Evolutionary conservation across 2,888 invertebrate genomes (phyloP).

Genomic region (Diogma glabrata): DNA sequence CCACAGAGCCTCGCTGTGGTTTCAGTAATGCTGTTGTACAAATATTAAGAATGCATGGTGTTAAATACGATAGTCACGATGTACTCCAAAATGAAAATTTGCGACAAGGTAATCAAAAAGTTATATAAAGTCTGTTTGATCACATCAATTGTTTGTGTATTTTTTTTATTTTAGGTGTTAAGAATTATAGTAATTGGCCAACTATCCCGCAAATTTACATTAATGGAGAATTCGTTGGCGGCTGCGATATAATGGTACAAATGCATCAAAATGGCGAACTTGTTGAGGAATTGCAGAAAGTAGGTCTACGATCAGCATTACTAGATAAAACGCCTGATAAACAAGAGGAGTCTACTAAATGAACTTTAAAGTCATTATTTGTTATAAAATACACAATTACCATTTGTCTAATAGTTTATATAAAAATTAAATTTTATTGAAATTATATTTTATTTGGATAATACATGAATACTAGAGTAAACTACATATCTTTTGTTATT

Average conservation of each 20-base stretch:
- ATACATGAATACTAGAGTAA: no score
- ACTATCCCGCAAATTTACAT: constrained; percentile 98
- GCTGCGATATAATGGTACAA: constrained; percentile 94
- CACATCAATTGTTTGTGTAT: no score
- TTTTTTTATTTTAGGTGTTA: constrained; percentile 57
- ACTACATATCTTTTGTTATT: background rate
- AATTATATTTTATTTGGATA: no score
- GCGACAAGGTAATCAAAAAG: constrained; percentile 66
- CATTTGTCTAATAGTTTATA: no score
- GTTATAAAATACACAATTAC: background rate
- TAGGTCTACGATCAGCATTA: constrained; percentile 74
- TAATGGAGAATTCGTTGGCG: constrained; percentile 95
- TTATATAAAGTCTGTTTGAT: constrained; percentile 4
- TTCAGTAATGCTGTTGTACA: constrained; percentile 98
- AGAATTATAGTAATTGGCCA: constrained; percentile 94
- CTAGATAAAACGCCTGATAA: constrained; percentile 33
- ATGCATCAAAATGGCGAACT: constrained; percentile 95
- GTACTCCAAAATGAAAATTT: constrained; percentile 78
- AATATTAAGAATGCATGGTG: constrained; percentile 92
- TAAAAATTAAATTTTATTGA: no score
- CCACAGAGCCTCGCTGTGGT: constrained; percentile 89
- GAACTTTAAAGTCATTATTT: background rate
- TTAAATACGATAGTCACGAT: constrained; percentile 80
- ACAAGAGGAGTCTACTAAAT: constrained; percentile 17
- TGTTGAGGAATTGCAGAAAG: constrained; percentile 83